phyloP scores from a whole-genome alignment of 2,797 vertebrate species.

The Tachyglossus aculeatus region DNA sequence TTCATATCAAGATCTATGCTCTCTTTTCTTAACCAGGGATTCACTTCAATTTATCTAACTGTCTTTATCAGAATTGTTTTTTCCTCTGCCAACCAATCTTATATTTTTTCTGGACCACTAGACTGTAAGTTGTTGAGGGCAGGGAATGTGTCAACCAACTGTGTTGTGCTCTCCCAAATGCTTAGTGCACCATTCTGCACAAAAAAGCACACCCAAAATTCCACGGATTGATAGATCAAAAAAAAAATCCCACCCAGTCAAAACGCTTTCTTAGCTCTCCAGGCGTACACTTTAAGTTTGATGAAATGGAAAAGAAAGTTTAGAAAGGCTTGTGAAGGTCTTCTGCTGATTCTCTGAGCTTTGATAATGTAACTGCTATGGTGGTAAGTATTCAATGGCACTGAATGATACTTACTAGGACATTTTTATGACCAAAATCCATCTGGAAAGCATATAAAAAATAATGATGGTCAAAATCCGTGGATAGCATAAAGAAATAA shows the following conservation, averaged over 20 bases:
- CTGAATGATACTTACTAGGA: constrained; percentile 4
- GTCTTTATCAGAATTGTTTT: too few species aligned
- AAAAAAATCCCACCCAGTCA: not conserved
- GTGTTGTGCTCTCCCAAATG: too few species aligned
- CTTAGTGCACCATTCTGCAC: too few species aligned
- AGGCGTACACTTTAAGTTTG: not conserved
- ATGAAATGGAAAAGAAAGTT: not conserved
- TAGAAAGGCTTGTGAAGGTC: not conserved
- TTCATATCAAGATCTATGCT: too few species aligned
- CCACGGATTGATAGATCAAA: too few species aligned
- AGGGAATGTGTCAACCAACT: too few species aligned
- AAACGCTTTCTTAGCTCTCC: not conserved
- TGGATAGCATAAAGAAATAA: constrained; percentile 8
- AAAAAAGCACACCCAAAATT: too few species aligned
- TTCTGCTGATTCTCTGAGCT: not conserved
- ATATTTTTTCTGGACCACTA: too few species aligned
- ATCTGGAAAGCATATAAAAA: constrained; percentile 24
- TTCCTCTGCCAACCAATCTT: too few species aligned
- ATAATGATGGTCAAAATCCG: constrained; percentile 28
- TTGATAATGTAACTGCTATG: not conserved
- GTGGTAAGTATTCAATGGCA: not conserved
- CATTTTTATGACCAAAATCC: constrained; percentile 32
- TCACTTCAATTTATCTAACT: too few species aligned
- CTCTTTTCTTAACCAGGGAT: too few species aligned
- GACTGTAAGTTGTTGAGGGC: too few species aligned